Evolutionary conservation across 2,888 invertebrate species (phyloP), one percentile per base, ranked within the genome.

Genomic region (Gnatocerus cornutus): DNA sequence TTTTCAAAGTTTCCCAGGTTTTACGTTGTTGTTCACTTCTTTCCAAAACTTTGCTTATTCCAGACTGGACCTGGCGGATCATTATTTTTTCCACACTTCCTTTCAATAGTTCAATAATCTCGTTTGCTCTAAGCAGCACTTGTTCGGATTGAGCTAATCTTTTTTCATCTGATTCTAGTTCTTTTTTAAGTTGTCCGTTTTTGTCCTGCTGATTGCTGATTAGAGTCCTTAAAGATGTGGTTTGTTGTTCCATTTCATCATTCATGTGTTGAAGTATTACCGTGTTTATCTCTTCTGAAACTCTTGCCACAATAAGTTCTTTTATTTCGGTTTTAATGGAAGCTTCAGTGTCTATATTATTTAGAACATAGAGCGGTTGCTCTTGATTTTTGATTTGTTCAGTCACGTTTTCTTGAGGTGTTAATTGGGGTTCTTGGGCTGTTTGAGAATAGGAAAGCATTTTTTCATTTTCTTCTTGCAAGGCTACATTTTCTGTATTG

Each of bases 241-340:
- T 52, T 61, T 61, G 29, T 5, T 41, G 10, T 39, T 55, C 13
- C 7, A 56, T 10, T 12, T 56, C 48, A 30, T 27, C 10, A 4
- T 1, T 27, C 13, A 55, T 46, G 0, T 41, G 21, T 8, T 33
- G 29, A 3, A 43, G 14, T 30, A 7, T 10, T 48, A 37, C 63
- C 8, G 33, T 10, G 10, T 21, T 5, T 12, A 55, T n/a, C 39
- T 68, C 63, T 58, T 56, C 48, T 12, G 65, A 21, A 12, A 46
- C 39, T 21, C 48, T 65, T 12, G 33, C 30, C 9, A 12, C 1
- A 12, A 55, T 43, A 0, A 64, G 10, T 30, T 55, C 43, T 27
- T 64, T 64, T 8, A 55, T 64, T 45, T 64, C 53, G 9, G 43
- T 45, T 53, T 64, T 64, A 8, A 64, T 46, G n/a, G 14, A 46